These are phyloP conservation scores for Hiodon tergisus DNA, from an alignment of 2,113 vertebrate genomes.

Conservation along the genomic window DNA sequence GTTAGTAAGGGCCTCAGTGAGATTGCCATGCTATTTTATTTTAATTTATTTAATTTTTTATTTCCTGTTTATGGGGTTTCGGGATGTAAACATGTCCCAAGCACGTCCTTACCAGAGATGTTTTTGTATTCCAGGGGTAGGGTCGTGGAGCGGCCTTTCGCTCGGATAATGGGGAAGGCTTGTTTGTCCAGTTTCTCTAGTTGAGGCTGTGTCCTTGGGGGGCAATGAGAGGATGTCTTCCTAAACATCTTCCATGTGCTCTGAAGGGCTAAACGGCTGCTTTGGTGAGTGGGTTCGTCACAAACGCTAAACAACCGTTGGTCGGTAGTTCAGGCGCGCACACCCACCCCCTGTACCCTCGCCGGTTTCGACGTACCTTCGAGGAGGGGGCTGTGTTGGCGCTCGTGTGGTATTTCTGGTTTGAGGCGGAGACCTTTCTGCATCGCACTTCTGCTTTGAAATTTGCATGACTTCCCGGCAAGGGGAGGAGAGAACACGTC, in stretches of 20 bases:
- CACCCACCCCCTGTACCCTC: neutral
- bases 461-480: slow-evolving; percentile 57
- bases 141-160: neutral
- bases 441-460: neutral
- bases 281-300: too few relatives aligned
- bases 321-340: neutral
- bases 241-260: too few relatives aligned
- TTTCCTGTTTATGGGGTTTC: neutral
- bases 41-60: neutral
- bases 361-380: neutral
- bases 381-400: neutral
- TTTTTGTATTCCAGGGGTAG: neutral
- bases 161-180: too few relatives aligned
- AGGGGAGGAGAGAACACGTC: slow-evolving; percentile 8
- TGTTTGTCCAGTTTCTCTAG: too few relatives aligned
- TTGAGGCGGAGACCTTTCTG: neutral
- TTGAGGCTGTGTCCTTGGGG: too few relatives aligned
- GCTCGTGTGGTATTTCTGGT: slow-evolving; percentile 2
- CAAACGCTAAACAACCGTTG: too few relatives aligned
- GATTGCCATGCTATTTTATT: neutral
- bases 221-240: too few relatives aligned
- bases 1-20: neutral
- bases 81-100: too few relatives aligned
- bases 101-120: too few relatives aligned
- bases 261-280: too few relatives aligned